These are phyloP conservation scores for Galeruca laticollis DNA, from an alignment of 2,888 invertebrate genomes.

Conservation along the genomic window DNA sequence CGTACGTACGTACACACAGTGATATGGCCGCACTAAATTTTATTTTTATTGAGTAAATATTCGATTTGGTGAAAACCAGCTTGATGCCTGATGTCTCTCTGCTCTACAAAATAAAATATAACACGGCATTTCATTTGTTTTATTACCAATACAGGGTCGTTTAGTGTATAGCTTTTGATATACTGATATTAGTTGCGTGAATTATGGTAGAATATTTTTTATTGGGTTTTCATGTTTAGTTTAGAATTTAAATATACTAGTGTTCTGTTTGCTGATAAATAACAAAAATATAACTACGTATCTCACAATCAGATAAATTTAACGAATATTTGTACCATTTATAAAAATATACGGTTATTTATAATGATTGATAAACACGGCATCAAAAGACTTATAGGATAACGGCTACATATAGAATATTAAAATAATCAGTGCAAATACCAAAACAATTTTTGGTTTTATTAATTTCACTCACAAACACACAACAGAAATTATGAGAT, in stretches of 20 bases:
- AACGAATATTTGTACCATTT: not conserved
- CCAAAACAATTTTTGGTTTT: too few relatives aligned
- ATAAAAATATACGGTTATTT: not conserved
- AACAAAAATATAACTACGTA: not conserved
- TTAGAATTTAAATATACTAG: not conserved
- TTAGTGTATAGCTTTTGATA: conserved; percentile 12
- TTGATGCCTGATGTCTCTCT: conserved; percentile 21
- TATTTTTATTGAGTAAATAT: conserved; percentile 33
- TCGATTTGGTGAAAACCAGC: conserved; percentile 24
- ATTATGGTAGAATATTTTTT: conserved; percentile 1
- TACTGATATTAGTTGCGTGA: conserved; percentile 9
- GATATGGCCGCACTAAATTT: conserved; percentile 24
- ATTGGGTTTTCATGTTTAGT: conserved; percentile 2
- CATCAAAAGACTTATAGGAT: not conserved
- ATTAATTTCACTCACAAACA: too few relatives aligned
- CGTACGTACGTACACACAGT: conserved; percentile 1
- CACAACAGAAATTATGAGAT: too few relatives aligned
- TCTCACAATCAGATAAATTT: conserved; percentile 1
- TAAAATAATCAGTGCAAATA: too few relatives aligned
- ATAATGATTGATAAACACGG: not conserved
- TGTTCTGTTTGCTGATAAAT: not conserved
- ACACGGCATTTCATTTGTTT: conserved; percentile 18
- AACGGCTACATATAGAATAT: too few relatives aligned
- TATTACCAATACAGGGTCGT: conserved; percentile 18
- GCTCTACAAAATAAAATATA: conserved; percentile 16